Conservation (phyloP, 2,113 vertebrate genomes). For the Aleadryas rufinucha region DNA sequence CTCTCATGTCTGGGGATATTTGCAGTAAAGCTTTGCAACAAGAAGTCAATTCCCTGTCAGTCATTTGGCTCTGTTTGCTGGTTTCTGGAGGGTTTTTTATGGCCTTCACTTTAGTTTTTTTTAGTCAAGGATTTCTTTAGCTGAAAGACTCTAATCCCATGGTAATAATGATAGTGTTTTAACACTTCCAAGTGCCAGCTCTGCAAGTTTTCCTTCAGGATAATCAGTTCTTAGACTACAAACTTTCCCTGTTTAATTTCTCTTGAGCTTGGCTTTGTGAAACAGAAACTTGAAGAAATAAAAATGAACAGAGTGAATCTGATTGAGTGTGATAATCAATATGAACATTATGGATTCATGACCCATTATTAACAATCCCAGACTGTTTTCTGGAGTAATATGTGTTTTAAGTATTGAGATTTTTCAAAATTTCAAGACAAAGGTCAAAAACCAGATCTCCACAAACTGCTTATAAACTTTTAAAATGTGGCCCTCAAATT, state of each 20-base stretch:
- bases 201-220: neutral
- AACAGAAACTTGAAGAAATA: neutral
- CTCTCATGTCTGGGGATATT: constrained; percentile 17
- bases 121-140: neutral
- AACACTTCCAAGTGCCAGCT: neutral
- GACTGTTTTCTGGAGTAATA: neutral
- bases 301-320: neutral
- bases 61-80: neutral
- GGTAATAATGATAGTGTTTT: neutral
- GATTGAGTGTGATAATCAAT: neutral
- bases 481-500: neutral
- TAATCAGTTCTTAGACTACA: neutral
- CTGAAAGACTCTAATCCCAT: neutral
- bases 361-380: neutral
- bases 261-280: neutral
- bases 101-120: neutral
- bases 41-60: constrained; percentile 16
- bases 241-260: neutral
- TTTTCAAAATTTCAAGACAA: neutral
- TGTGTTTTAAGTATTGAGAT: neutral
- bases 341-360: neutral
- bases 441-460: neutral
- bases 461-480: neutral
- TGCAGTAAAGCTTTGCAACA: neutral
- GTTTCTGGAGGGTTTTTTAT: neutral